Percentiles rank a stretch among this genome's conserved stretches.
Conservation (phyloP, 1,140 invertebrate genomes). For the Pygmarrhopalites habei region DNA sequence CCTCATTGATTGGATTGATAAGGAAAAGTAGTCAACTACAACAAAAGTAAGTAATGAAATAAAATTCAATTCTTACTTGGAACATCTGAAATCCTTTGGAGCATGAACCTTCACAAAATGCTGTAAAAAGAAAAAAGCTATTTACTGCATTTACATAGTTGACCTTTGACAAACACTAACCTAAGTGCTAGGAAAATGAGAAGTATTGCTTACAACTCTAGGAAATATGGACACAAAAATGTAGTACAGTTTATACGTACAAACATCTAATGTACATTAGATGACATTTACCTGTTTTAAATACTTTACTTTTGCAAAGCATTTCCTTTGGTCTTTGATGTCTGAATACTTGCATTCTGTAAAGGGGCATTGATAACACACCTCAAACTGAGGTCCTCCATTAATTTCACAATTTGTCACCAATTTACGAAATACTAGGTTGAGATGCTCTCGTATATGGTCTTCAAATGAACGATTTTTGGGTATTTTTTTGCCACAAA, state of each 20-base stretch:
- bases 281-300: constrained; percentile 45
- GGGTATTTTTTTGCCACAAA: constrained; percentile 16
- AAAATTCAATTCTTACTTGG: no score
- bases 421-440: constrained; percentile 1
- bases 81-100: constrained; percentile 50
- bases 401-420: background rate
- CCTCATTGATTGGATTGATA: no score
- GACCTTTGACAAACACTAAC: background rate
- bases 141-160: background rate
- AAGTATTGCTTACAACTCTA: background rate
- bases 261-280: background rate
- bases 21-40: no score
- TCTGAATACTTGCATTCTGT: constrained; percentile 44
- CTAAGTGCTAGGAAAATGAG: background rate
- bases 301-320: constrained; percentile 47
- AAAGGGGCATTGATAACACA: constrained; percentile 46
- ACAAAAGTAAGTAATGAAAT: no score
- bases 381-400: background rate
- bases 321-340: constrained; percentile 41
- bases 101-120: constrained; percentile 58
- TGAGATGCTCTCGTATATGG: constrained; percentile 18
- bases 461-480: constrained; percentile 23
- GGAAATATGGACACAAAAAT: background rate
- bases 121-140: constrained; percentile 43
- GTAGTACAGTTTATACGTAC: no score